phyloP scores from a whole-genome alignment of 1,140 invertebrate species.

The Drosophila dunni region DNA sequence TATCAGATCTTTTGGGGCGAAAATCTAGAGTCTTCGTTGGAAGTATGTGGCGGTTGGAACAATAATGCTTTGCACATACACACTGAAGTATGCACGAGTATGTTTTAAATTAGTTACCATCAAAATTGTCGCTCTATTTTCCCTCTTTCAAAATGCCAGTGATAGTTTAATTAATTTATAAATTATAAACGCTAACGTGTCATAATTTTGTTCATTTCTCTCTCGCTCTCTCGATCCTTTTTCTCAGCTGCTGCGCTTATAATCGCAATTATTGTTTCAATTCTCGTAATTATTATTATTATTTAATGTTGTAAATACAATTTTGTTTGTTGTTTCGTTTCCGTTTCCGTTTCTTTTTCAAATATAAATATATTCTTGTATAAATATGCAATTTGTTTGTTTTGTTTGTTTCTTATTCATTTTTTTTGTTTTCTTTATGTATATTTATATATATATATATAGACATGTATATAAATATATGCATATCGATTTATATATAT shows the following conservation, averaged over 20 bases:
- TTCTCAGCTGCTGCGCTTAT: constrained; percentile 34
- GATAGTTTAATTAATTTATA: constrained; percentile 11
- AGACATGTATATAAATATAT: constrained; percentile 26
- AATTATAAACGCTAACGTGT: constrained; percentile 22
- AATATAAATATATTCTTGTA: constrained; percentile 73
- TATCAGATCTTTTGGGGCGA: constrained; percentile 5
- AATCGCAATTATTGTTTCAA: constrained; percentile 46
- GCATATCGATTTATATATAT: constrained; percentile 27
- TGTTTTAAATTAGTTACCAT: constrained; percentile 6
- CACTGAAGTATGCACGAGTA: not conserved
- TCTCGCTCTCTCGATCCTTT: constrained; percentile 19
- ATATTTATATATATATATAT: constrained; percentile 43
- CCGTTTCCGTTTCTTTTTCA: constrained; percentile 30
- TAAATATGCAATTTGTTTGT: constrained; percentile 70
- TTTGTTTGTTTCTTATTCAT: constrained; percentile 13
- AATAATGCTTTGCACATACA: constrained; percentile 3
- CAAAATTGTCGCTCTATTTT: not conserved
- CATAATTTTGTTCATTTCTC: constrained; percentile 18
- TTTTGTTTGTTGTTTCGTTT: constrained; percentile 36
- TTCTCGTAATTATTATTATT: constrained; percentile 27
- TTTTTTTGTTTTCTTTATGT: constrained; percentile 49
- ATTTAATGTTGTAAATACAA: constrained; percentile 68
- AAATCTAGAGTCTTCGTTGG: constrained; percentile 18
- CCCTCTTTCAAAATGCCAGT: constrained; percentile 12
- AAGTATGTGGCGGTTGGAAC: not conserved